A percentile compares a stretch with the other conserved stretches of the same genome.
These are phyloP conservation scores for Eremobia ochroleuca DNA, from an alignment of 2,888 invertebrate genomes.

Conservation along the genomic window DNA sequence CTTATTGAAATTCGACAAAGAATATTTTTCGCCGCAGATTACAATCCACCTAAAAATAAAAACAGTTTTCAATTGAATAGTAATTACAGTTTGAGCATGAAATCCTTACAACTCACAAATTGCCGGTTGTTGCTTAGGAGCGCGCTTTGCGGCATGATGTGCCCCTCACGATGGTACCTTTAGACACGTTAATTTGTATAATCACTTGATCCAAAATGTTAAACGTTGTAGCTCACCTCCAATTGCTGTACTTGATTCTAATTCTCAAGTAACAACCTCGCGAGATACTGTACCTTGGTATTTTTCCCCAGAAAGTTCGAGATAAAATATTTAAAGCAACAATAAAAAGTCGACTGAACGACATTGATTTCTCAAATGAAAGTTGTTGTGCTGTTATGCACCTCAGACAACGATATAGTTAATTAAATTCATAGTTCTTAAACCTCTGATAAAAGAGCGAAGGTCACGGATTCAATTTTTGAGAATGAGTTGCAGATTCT, in stretches of 20 bases:
- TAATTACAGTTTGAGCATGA: conserved; percentile 75
- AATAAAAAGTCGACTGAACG: conserved; percentile 68
- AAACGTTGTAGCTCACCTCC: conserved; percentile 55
- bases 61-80: conserved; percentile 76
- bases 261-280: conserved; percentile 51
- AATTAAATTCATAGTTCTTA: conserved; percentile 72
- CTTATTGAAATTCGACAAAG: neutral
- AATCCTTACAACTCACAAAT: conserved; percentile 76
- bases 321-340: conserved; percentile 56
- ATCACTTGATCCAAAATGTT: conserved; percentile 73
- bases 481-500: conserved; percentile 74
- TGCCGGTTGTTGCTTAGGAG: conserved; percentile 73
- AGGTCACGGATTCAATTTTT: conserved; percentile 77
- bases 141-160: conserved; percentile 72
- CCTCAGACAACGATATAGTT: conserved; percentile 65
- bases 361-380: conserved; percentile 77
- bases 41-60: conserved; percentile 53
- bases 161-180: conserved; percentile 77
- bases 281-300: conserved; percentile 13
- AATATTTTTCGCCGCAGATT: conserved; percentile 28
- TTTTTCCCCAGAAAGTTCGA: conserved; percentile 56
- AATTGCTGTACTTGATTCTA: conserved; percentile 55
- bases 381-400: conserved; percentile 73
- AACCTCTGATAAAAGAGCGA: conserved; percentile 70
- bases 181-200: conserved; percentile 83